Evolutionary conservation across 2,797 vertebrate genomes (phyloP), one percentile per base, ranked within the genome.

Genomic region (Sciurus carolinensis): DNA sequence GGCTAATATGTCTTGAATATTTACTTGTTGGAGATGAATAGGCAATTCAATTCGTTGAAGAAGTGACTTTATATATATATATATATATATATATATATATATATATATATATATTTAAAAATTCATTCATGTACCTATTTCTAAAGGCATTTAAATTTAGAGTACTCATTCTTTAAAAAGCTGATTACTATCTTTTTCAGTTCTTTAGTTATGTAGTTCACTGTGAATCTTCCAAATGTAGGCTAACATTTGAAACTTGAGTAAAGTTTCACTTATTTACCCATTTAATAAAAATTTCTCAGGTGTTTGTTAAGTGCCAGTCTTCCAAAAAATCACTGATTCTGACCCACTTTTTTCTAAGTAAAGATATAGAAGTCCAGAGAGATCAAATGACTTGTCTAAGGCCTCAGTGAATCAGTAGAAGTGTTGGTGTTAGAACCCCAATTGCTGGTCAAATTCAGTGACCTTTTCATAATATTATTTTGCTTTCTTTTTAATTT

Each of bases 221-320:
- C 24, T 52, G 22, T 54, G 62, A 92, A 50, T 91, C 82, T 95
- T 92, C 80, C 36, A 72, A 96, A 95, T 93, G 80, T 66, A 97
- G 33, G 10, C 47, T 86, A 95, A n/a, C 39, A 96, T 76, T 95
- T 95, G 80, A 15, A 84, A 96, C 94, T 90, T 96, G 94, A 93
- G 73, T 82, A 87, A 66, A 91, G 7, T 12, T 69, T 84, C 57
- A 64, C 64, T 73, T 95, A 87, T 88, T 95, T 80, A 87, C 15
- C 69, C 66, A 73, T 80, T 95, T 18, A 76, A 73, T 76, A 90
- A 82, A 59, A 71, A 95, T 94, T 57, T 79, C 50, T 71, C 42
- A 12, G 84, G 52, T 69, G 71, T 89, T 89, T 84, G 83, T 33
- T 94, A 95, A 96, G 62, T 85, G 5, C 24, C 28, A 92, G 7